Evolutionary conservation across 2,797 vertebrate species (phyloP), one percentile per base, ranked within the genome.

Genomic region (Calcarius lapponicus): DNA sequence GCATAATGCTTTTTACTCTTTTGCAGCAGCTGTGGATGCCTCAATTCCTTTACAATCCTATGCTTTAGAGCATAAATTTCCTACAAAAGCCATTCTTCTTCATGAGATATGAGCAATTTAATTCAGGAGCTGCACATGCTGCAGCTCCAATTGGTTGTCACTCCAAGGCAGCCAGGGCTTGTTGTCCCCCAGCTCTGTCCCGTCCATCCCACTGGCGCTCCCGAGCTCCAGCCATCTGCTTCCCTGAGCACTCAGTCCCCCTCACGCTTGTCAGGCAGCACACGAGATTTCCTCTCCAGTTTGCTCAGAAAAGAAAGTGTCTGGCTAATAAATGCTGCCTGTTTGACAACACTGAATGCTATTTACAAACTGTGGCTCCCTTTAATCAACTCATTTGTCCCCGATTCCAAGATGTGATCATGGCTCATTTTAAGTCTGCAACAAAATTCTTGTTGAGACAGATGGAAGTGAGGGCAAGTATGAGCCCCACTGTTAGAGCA

Each of bases 281-380:
- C 51, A 72, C 0, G 3, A 66, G 47, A 65, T n/a, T 67, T 48
- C 66, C 85, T 65, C 65, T 71, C 71, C 57, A 28, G 38, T 58
- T 80, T 62, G 36, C 87, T 86, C 74, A 62, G 66, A 19, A 32
- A 70, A 81, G 42, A 82, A 83, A 78, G 48, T 1, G 11, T 65
- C 78, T 88, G 57, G 19, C 82, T 92, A 50, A 95, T 50, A 91
- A 96, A 89, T 34, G 70, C 72, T 73, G 73, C 51, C 62, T 91
- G 75, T 85, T 67, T 82, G 51, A 85, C 84, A 88, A 31, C 24
- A 79, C 32, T 24, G 56, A 95, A 48, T 22, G 26, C 51, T 94
- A 25, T 87, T 95, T 94, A 92, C 78, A 92, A 93, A 89, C 85
- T 47, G 38, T 57, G 90, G 53, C 28, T 89, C 67, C 26, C 42